phyloP scores from a whole-genome alignment of 2,797 vertebrate genomes.

The Falco columbarius region DNA sequence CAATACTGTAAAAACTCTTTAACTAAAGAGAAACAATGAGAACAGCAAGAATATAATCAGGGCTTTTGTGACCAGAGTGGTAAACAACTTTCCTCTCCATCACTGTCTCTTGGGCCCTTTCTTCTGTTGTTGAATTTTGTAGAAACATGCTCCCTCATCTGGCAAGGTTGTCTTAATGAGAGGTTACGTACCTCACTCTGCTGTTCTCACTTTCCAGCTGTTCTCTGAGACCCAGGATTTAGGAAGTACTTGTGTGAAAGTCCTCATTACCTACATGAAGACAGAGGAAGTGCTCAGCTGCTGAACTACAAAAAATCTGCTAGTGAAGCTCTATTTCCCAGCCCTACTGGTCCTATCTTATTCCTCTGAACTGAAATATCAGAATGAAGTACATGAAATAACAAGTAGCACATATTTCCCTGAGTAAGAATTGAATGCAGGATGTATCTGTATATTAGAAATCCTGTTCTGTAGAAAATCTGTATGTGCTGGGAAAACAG shows the following conservation, averaged over 20 bases:
- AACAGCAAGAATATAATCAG: neutral
- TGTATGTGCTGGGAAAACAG: neutral
- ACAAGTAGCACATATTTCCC: neutral
- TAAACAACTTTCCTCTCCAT: neutral
- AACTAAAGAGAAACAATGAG: neutral
- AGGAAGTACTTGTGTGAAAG: neutral
- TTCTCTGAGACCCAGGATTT: neutral
- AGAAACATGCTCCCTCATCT: neutral
- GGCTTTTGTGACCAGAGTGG: neutral
- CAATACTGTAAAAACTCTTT: neutral
- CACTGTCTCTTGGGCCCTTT: neutral
- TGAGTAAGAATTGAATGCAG: neutral
- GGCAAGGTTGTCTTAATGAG: neutral
- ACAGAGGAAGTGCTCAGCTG: neutral
- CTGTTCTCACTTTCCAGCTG: neutral
- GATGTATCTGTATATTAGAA: slow-evolving; percentile 11
- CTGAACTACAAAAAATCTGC: neutral
- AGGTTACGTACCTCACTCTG: neutral
- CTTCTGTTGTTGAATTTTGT: neutral
- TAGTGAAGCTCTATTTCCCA: neutral
- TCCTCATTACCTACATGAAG: neutral
- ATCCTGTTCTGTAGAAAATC: neutral
- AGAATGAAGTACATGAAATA: neutral
- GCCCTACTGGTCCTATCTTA: neutral
- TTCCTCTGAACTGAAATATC: neutral